These are phyloP conservation scores for Pogoniulus pusillus DNA, from an alignment of 2,797 vertebrate genomes.

Conservation along the genomic window DNA sequence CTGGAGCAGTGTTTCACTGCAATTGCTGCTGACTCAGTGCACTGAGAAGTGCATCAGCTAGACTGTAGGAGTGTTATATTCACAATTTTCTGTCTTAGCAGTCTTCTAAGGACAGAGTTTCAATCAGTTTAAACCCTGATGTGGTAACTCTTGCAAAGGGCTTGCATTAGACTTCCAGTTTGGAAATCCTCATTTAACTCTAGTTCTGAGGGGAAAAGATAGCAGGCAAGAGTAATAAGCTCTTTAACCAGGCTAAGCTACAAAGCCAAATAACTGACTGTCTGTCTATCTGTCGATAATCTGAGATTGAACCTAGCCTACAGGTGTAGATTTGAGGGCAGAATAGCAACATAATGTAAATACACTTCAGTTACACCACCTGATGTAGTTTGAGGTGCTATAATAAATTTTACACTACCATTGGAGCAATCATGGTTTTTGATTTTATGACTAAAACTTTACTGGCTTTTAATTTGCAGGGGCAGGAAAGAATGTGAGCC, in stretches of 20 bases:
- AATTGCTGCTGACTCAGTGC: background rate
- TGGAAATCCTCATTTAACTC: background rate
- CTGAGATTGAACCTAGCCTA: background rate
- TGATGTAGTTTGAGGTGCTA: background rate
- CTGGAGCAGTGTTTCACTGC: background rate
- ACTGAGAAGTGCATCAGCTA: background rate
- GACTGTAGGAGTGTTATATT: rapidly evolving
- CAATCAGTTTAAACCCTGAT: background rate
- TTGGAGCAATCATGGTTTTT: background rate
- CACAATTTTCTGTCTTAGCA: rapidly evolving
- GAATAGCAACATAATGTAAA: background rate
- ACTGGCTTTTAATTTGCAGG: background rate
- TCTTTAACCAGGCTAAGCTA: slow-evolving; percentile 7
- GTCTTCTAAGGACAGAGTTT: background rate
- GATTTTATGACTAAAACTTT: background rate
- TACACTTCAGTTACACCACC: background rate
- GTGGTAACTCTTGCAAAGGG: background rate
- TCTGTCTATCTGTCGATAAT: background rate
- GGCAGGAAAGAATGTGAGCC: background rate
- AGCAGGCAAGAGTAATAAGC: background rate
- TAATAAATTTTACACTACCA: background rate
- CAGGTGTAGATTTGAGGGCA: background rate
- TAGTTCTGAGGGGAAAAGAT: background rate
- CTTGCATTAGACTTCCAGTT: background rate
- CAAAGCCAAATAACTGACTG: background rate